Evolutionary conservation across 2,113 vertebrate species (phyloP).

Genomic region (Siniperca knerii): DNA sequence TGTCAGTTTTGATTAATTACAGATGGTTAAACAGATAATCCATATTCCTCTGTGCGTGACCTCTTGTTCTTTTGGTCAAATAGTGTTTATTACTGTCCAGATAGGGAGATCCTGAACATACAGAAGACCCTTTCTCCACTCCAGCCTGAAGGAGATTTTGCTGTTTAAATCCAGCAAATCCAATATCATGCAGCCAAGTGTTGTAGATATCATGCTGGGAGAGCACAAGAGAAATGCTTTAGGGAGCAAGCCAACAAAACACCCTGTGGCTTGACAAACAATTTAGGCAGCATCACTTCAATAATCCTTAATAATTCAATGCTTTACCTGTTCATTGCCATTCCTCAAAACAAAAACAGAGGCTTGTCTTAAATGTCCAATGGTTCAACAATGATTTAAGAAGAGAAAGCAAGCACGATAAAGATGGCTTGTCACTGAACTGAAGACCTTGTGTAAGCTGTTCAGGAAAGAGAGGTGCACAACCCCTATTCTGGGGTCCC

Average conservation of each 20-base stretch:
- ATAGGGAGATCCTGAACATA: background rate
- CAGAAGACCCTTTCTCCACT: background rate
- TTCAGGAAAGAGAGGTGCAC: background rate
- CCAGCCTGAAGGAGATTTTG: conserved; percentile 33
- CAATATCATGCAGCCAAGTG: conserved; percentile 27
- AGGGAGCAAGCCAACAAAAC: conserved; percentile 52
- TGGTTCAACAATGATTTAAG: conserved; percentile 41
- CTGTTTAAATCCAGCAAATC: conserved; percentile 40
- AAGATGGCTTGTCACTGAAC: conserved; percentile 16
- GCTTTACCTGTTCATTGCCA: conserved; percentile 19
- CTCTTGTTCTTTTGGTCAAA: background rate
- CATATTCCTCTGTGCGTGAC: background rate
- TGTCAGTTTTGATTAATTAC: background rate
- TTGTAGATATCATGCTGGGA: conserved; percentile 42
- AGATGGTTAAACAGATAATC: background rate
- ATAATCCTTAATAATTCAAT: conserved; percentile 24
- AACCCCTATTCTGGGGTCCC: background rate
- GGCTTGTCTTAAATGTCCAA: conserved; percentile 44
- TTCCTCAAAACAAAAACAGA: conserved; percentile 56
- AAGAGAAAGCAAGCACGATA: conserved; percentile 16
- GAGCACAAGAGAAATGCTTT: conserved; percentile 48
- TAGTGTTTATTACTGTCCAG: conserved; percentile 9
- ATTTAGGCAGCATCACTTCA: conserved; percentile 54
- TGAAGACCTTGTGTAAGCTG: conserved; percentile 25
- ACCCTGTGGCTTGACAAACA: conserved; percentile 47